Conservation (phyloP, 2,797 vertebrate genomes). For the Schizothorax lantsangensis region DNA sequence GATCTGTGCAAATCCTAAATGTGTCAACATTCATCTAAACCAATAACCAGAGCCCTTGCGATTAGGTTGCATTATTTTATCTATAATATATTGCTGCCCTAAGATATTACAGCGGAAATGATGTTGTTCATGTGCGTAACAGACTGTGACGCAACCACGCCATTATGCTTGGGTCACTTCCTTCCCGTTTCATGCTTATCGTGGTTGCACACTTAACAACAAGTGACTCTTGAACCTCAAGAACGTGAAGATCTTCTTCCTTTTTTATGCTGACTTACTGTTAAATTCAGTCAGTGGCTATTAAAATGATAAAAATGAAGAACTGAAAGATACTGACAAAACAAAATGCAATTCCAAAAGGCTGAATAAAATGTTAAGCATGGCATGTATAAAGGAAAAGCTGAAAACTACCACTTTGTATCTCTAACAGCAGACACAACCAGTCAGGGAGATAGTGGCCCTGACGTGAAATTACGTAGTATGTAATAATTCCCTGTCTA, state of each 20-base stretch:
- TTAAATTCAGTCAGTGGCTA: background rate
- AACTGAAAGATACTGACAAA: background rate
- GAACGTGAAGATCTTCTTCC: background rate
- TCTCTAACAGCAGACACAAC: constrained; percentile 48
- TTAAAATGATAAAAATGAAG: background rate
- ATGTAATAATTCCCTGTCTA: constrained; percentile 83
- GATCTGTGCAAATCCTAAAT: background rate
- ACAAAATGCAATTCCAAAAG: background rate
- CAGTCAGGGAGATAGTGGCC: constrained; percentile 67
- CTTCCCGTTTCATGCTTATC: constrained; percentile 26
- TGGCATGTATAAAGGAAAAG: background rate
- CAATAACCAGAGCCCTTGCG: background rate
- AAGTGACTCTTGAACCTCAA: background rate
- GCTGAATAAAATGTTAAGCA: background rate
- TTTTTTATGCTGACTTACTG: background rate
- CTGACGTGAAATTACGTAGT: constrained; percentile 73
- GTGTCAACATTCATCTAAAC: background rate
- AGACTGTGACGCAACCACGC: constrained; percentile 31
- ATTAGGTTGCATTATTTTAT: background rate
- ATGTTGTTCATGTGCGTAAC: constrained; percentile 27
- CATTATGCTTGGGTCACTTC: constrained; percentile 51
- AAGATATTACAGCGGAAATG: constrained; percentile 65
- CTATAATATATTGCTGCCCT: constrained; percentile 58
- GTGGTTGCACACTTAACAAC: background rate
- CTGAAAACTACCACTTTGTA: background rate